Percentiles rank a stretch among this genome's conserved stretches.
phyloP scores from a whole-genome alignment of 2,113 vertebrate species.

The Seriola quinqueradiata region DNA sequence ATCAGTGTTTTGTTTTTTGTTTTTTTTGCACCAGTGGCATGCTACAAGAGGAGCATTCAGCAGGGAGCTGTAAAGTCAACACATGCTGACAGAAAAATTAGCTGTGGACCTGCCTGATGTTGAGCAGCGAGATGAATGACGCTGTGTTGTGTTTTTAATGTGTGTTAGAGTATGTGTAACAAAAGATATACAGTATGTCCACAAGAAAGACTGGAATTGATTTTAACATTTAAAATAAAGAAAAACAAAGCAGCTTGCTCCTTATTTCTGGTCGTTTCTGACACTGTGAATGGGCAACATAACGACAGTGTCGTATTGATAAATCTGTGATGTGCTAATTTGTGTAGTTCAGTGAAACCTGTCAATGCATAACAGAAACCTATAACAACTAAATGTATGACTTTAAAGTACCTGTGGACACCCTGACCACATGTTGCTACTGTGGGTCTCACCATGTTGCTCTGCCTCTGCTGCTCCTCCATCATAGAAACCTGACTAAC shows the following conservation, averaged over 20 bases:
- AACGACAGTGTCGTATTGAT: not conserved
- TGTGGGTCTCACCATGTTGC: constrained; percentile 89
- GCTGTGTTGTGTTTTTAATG: not conserved
- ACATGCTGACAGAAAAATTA: constrained; percentile 49
- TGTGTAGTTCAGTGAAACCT: not conserved
- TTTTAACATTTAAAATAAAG: too few relatives aligned
- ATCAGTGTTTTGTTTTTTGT: not conserved
- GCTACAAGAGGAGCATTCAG: constrained; percentile 32
- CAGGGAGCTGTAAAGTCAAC: not conserved
- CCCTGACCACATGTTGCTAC: constrained; percentile 7
- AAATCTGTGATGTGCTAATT: not conserved
- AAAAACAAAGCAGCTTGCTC: not conserved
- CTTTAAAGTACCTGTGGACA: not conserved
- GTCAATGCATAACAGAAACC: too few relatives aligned
- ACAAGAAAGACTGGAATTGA: too few relatives aligned
- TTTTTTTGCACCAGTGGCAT: not conserved
- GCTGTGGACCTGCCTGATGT: not conserved
- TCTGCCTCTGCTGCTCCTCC: constrained; percentile 92
- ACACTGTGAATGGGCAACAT: not conserved
- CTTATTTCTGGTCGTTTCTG: not conserved
- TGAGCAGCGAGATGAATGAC: constrained; percentile 6
- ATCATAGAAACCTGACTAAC: constrained; percentile 90
- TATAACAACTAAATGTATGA: too few relatives aligned
- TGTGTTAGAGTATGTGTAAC: too few relatives aligned
- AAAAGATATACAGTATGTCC: too few relatives aligned